phyloP scores from a whole-genome alignment of 35 echinoderm and acorn worm species.

The Acanthaster planci region DNA sequence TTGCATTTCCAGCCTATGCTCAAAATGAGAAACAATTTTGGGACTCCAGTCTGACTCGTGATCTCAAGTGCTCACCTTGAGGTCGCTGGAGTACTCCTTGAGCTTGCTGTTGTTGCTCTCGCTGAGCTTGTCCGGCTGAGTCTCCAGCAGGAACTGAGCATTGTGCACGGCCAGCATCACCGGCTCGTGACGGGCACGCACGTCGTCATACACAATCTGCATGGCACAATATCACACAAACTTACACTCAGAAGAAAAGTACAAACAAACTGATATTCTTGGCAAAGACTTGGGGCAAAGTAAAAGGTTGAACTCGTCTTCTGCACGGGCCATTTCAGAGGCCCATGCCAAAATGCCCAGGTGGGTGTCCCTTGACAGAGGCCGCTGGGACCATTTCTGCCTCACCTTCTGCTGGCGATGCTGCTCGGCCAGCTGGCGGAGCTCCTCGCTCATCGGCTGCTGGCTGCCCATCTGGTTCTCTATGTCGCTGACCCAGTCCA shows the following conservation, averaged over 20 bases:
- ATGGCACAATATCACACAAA: no score
- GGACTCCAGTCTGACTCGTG: no score
- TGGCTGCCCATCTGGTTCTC: conserved; percentile 78
- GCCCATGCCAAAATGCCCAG: no score
- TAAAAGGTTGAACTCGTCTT: no score
- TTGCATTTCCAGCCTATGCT: no score
- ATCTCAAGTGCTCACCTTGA: conserved; percentile 65
- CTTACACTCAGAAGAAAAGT: conserved; percentile 1
- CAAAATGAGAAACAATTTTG: no score
- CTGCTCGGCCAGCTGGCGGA: conserved; percentile 75
- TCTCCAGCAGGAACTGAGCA: conserved; percentile 90
- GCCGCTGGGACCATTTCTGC: neutral
- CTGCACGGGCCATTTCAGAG: no score
- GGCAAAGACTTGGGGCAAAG: no score
- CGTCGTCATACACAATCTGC: conserved; percentile 74
- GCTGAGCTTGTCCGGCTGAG: conserved; percentile 77
- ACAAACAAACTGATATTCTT: no score
- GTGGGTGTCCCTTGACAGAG: no score
- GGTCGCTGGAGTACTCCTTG: conserved; percentile 69
- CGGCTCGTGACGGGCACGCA: conserved; percentile 75
- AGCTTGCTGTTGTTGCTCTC: conserved; percentile 72
- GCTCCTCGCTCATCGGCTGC: conserved; percentile 91
- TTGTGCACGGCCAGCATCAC: conserved; percentile 97
- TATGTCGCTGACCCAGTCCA: conserved; percentile 76
- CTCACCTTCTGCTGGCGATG: conserved; percentile 86